These are phyloP conservation scores for Glossophaga mutica DNA, from an alignment of 2,797 vertebrate species.

Conservation along the genomic window DNA sequence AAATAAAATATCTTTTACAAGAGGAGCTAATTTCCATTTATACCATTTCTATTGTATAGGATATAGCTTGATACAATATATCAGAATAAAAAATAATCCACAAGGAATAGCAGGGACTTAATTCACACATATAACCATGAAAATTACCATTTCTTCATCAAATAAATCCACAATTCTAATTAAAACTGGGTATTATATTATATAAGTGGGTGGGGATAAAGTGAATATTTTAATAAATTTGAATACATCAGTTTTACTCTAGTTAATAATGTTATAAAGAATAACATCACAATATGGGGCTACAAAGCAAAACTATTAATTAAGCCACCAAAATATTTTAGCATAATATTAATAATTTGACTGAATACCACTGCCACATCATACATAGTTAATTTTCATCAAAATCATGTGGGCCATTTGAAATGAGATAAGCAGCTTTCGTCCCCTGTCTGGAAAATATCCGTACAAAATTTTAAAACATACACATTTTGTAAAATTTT, in stretches of 20 bases:
- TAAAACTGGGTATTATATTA: background rate
- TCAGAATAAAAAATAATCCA: background rate
- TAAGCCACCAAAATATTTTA: background rate
- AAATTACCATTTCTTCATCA: background rate
- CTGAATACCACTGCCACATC: background rate
- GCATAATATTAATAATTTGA: background rate
- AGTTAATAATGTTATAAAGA: background rate
- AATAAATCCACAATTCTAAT: constrained; percentile 1
- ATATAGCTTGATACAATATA: background rate
- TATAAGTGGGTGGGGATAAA: background rate
- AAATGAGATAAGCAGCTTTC: background rate
- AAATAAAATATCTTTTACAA: background rate
- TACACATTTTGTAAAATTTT: background rate
- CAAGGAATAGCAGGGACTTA: background rate
- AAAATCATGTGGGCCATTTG: background rate
- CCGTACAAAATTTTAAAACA: background rate
- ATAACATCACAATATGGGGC: background rate
- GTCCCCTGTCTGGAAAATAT: background rate
- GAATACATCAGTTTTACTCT: background rate
- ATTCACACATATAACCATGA: background rate
- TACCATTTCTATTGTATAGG: background rate
- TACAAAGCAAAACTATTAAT: background rate
- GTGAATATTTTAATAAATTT: constrained; percentile 16
- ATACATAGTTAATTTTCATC: background rate
- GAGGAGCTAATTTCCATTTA: background rate